Base-by-base conservation (phyloP, 2,888 invertebrate genomes). In the Thalpophila matura region DNA sequence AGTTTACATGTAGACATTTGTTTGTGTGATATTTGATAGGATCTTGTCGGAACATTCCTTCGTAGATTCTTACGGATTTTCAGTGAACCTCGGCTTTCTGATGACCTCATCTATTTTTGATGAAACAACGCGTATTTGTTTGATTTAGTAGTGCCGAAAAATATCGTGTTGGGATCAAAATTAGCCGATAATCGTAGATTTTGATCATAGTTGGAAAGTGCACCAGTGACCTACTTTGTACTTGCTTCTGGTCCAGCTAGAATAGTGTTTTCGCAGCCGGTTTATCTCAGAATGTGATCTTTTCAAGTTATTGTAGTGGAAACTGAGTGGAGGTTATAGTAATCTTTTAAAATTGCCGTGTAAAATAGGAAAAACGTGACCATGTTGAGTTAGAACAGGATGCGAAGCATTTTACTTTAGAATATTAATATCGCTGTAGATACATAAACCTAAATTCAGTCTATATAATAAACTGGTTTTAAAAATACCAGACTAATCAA, bases 51-150 rank as follows among this genome's bases (percentile, higher is more conserved):
- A 61, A 61, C 59, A 77, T 80, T 79, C 74, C 56, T 68, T 46
- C 45, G 37, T 57, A 57, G 51, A 67, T 72, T 72, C 79, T 50
- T 67, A 61, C 10, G 18, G 66, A 45, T 55, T 63, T 71, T 75
- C 55, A 55, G 60, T 77, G 76, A 72, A 71, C 60, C 73, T 62
- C 60, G 67, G n/a, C 74, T 68, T 69, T 65, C 55, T 69, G 82
- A 86, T 90, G 91, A 91, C 79, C 88, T 90, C 91, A 88, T 74
- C 71, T 80, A 82, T 80, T 83, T n/a, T 86, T 79, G 74, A 55
- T 62, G 14, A 33, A 40, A 26, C 56, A 61, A 16, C 18, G 53
- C 40, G 10, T 54, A 57, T 35, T 42, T 43, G n/a, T 3, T n/a
- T 22, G 14, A 0, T 14, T 3, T 31, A 33, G n/a, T 43, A 40